phyloP scores from a whole-genome alignment of 2,113 vertebrate species.

The Rattus norvegicus region DNA sequence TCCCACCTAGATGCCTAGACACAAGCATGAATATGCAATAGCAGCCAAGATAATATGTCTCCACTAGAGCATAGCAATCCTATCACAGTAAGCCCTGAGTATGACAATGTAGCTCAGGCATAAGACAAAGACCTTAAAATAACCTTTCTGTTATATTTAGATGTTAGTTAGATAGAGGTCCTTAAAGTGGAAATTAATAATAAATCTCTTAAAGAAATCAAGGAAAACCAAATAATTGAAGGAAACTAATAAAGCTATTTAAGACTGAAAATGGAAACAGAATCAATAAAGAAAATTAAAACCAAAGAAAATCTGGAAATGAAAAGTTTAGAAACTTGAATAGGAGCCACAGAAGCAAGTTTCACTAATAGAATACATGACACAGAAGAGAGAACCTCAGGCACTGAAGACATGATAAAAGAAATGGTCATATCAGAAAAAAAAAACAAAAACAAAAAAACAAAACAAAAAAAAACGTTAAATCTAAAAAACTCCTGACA shows the following conservation, averaged over 20 bases:
- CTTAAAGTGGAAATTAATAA: background rate
- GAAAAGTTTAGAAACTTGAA: background rate
- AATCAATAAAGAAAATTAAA: background rate
- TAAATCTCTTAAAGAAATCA: background rate
- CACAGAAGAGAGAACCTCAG: background rate
- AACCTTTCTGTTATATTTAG: background rate
- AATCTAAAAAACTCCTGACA: background rate
- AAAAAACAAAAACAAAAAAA: no score
- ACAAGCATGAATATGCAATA: background rate
- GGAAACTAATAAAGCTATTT: background rate
- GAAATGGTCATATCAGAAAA: background rate
- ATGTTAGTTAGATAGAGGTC: background rate
- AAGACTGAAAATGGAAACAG: background rate
- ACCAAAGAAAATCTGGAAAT: background rate
- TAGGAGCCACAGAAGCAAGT: background rate
- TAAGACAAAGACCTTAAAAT: background rate
- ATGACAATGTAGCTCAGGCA: background rate
- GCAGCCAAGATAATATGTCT: background rate
- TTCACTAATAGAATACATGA: background rate
- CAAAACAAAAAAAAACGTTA: background rate
- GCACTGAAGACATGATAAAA: background rate
- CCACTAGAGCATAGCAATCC: background rate
- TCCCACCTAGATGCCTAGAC: background rate
- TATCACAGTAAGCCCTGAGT: background rate
- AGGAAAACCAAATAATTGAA: background rate